Base-by-base conservation (phyloP, 2,113 vertebrate species). In the Ia io region DNA sequence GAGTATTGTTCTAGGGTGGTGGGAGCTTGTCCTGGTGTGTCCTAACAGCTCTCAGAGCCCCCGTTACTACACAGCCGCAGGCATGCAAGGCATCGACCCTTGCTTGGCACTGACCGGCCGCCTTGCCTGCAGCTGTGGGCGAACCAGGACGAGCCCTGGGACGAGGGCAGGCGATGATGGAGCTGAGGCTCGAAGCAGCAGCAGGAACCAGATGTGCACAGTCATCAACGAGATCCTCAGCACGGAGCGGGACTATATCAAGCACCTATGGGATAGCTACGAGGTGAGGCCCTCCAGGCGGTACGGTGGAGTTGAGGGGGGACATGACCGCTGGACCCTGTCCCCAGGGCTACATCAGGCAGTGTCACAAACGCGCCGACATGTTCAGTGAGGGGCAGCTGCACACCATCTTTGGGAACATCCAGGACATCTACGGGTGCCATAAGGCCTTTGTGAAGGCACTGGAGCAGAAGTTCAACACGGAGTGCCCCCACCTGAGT, bases 161-260 rank as follows among this genome's bases (percentile, higher is more conserved):
- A 99, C 12, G 99, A 98, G 98, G 87, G 95, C 98, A 2, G 13
- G 87, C 97, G 99, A 99, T 22, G 98, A 99, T 35, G 99, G 98
- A 71, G 95, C 98, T 0, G 98, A 99, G 78, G 99, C 98, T 22
- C 98, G 99, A 97, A 99, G 98, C 95, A 99, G 99, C 97, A 99
- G 99, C 97, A 99, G 99, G 96, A 99, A 99, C 90, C 99, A 99
- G 96, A 99, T 99, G 99, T 99, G 99, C 92, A 99, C 99, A 96
- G 99, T 99, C 0, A 99, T 99, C 94, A 99, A 99, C 97, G 99
- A 99, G 98, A 99, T 99, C 97, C 99, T 99, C 97, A 99, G 99
- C 98, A 99, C 99, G 0, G 99, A 99, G 97, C 98, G 98, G 51
- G 99, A 99, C 98, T 99, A 99, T 98, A 99, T 99, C 98, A 99